Conservation (phyloP, 2,888 invertebrate species). For the Merodon equestris region DNA sequence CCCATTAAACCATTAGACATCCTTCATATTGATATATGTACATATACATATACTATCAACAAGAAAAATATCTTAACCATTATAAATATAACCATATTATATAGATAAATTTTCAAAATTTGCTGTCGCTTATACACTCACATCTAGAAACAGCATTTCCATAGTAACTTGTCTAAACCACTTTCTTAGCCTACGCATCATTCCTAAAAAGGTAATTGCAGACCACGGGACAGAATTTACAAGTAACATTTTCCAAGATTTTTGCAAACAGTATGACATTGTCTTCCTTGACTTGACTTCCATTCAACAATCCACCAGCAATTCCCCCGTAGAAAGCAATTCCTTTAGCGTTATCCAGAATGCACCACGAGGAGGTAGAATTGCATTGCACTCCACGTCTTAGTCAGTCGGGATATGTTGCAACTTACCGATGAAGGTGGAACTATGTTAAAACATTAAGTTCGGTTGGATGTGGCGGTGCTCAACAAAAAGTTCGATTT, state of each 20-base stretch:
- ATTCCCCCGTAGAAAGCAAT: slow-evolving; percentile 6
- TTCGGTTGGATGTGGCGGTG: no score
- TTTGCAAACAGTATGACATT: not conserved
- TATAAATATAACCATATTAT: no score
- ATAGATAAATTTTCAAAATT: slow-evolving; percentile 9
- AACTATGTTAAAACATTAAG: no score
- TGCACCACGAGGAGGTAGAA: no score
- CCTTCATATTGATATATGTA: slow-evolving; percentile 7
- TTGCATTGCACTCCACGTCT: no score
- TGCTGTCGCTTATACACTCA: slow-evolving; percentile 1
- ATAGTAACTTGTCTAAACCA: not conserved
- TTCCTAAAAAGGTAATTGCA: not conserved
- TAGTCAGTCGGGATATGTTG: no score
- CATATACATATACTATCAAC: slow-evolving; percentile 6
- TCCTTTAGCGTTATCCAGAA: no score
- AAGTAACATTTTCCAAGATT: not conserved
- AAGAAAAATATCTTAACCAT: slow-evolving; percentile 9
- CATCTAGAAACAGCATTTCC: not conserved
- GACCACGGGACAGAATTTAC: slow-evolving; percentile 5
- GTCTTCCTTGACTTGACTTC: not conserved
- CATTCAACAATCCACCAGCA: slow-evolving; percentile 4
- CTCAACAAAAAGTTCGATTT: no score
- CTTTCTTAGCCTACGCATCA: not conserved
- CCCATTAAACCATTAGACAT: not conserved
- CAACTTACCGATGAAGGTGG: no score